Percentiles rank a stretch among this genome's conserved stretches.
Evolutionary conservation across 2,113 vertebrate genomes (phyloP).

Genomic region (Neolamprologus falcicula): DNA sequence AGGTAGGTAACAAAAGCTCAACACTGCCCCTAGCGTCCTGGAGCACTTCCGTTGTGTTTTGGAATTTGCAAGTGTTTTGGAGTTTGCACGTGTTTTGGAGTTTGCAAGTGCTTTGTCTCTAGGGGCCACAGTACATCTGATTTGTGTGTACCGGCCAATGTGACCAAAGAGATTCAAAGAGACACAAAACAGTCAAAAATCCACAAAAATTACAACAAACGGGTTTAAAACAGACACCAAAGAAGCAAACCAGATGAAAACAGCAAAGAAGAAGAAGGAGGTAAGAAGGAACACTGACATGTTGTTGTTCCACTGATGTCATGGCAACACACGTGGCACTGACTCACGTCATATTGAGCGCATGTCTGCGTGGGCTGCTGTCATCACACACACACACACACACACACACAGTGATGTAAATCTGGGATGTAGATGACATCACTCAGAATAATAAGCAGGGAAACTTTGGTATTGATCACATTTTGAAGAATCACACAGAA

Average conservation of each 20-base stretch:
- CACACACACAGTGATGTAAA: not conserved
- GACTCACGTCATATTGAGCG: not conserved
- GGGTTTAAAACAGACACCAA: not conserved
- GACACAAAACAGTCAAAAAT: not conserved
- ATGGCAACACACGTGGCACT: not conserved
- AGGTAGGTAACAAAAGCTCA: too few species aligned
- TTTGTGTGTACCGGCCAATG: not conserved
- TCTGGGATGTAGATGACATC: not conserved
- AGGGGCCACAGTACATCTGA: not conserved
- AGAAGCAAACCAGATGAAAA: not conserved
- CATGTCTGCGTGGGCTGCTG: not conserved
- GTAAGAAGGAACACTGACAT: not conserved
- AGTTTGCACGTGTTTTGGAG: too few species aligned
- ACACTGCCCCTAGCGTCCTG: too few species aligned
- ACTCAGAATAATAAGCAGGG: not conserved
- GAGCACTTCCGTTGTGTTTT: too few species aligned
- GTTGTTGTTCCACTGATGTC: not conserved
- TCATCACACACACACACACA: not conserved
- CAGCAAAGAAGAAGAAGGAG: not conserved
- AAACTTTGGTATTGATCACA: not conserved
- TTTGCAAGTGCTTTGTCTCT: too few species aligned
- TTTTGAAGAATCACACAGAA: not conserved
- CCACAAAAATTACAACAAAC: not conserved
- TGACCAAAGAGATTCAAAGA: not conserved
- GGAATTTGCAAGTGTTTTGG: too few species aligned